Evolutionary conservation across 64 coral and sea anemone species (phyloP).

Genomic region (Stylophora pistillata): DNA sequence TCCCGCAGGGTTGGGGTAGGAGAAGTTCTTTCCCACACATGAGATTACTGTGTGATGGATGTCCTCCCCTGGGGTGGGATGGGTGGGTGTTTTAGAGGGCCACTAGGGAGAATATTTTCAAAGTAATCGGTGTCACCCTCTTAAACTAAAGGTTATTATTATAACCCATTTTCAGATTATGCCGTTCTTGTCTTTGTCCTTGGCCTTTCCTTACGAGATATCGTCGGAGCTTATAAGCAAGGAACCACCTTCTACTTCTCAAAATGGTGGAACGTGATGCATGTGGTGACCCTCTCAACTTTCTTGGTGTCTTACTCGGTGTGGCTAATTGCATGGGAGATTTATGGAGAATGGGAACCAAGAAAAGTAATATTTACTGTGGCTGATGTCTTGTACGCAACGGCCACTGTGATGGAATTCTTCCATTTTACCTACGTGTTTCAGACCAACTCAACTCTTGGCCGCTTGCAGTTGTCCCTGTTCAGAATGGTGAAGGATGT

Average conservation of each 20-base stretch:
- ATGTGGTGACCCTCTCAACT: neutral
- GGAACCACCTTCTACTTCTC: neutral
- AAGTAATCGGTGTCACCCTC: no score
- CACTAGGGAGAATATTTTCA: no score
- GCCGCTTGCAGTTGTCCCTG: constrained; percentile 36
- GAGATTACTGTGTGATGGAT: no score
- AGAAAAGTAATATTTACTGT: neutral
- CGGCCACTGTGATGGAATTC: neutral
- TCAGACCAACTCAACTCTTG: constrained; percentile 31
- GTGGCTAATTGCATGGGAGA: neutral
- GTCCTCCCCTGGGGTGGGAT: no score
- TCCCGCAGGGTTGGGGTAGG: no score
- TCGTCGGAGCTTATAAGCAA: neutral
- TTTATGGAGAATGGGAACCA: neutral
- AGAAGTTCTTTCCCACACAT: no score
- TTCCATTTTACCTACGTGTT: neutral
- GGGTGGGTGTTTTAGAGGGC: no score
- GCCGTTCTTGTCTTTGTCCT: neutral
- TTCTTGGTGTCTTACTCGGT: neutral
- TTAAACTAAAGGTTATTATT: no score
- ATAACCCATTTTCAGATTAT: neutral
- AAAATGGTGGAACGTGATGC: no score
- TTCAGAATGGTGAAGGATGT: constrained; percentile 38
- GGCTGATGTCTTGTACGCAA: neutral
- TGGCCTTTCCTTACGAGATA: neutral